phyloP scores from a whole-genome alignment of 2,113 vertebrate species.

The Phycodurus eques region DNA sequence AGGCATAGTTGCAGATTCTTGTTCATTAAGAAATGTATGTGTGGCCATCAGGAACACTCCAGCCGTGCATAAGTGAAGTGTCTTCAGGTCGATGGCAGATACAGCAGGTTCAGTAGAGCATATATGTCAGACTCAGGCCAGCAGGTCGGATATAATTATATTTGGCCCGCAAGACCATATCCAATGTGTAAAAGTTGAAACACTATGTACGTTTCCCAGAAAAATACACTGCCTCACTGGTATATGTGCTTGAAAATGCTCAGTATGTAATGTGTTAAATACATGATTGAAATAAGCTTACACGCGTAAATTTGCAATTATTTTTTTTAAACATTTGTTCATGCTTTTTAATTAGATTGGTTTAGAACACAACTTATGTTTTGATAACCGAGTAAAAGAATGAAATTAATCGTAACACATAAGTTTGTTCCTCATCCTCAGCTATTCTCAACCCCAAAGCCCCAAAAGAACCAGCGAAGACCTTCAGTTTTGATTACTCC shows the following conservation, averaged over 20 bases:
- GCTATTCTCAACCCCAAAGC: slow-evolving; percentile 97
- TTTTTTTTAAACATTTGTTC: too few species aligned
- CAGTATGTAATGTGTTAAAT: neutral
- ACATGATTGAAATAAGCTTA: neutral
- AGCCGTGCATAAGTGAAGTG: slow-evolving; percentile 19
- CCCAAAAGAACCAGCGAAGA: slow-evolving; percentile 96
- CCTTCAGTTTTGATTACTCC: slow-evolving; percentile 98
- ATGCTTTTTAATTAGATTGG: neutral
- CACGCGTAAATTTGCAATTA: neutral
- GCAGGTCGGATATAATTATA: too few species aligned
- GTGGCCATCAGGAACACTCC: slow-evolving; percentile 22
- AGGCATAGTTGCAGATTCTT: slow-evolving; percentile 67
- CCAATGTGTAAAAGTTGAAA: too few species aligned
- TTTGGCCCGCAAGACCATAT: too few species aligned
- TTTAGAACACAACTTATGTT: neutral
- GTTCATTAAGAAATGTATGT: slow-evolving; percentile 66
- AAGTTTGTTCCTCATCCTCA: slow-evolving; percentile 57
- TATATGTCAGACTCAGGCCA: too few species aligned
- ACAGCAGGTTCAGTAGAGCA: slow-evolving; percentile 12
- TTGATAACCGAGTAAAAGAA: neutral
- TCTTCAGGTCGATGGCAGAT: slow-evolving; percentile 18
- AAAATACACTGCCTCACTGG: neutral
- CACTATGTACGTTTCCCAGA: too few species aligned
- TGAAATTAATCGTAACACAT: neutral
- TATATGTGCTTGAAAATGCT: neutral